A percentile compares a stretch with the other conserved stretches of the same genome.
Evolutionary conservation across 1,140 invertebrate species (phyloP).

Genomic region (Zaprionus taronus): DNA sequence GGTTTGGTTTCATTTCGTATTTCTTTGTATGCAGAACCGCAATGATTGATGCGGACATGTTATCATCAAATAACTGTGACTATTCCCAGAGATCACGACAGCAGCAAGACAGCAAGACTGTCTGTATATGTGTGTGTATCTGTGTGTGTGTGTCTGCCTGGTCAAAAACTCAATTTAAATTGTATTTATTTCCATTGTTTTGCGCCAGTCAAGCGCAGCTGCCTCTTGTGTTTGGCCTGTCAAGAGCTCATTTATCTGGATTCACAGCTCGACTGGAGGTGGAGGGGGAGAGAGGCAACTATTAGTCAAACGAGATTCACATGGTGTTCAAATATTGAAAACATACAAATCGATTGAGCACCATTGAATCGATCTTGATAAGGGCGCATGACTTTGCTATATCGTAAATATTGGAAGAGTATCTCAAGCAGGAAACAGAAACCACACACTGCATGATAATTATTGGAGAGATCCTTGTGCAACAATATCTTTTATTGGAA

Average conservation of each 20-base stretch:
- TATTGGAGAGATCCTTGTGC: background rate
- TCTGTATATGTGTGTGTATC: slow-evolving; percentile 1
- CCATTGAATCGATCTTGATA: background rate
- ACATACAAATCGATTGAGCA: background rate
- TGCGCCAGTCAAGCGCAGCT: slow-evolving; percentile 52
- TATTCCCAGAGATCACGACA: slow-evolving; percentile 25
- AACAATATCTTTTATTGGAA: background rate
- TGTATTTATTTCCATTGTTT: slow-evolving; percentile 66
- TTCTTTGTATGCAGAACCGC: slow-evolving; percentile 67
- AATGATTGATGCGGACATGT: slow-evolving; percentile 79
- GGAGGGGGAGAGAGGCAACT: slow-evolving; percentile 15
- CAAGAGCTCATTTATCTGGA: slow-evolving; percentile 52
- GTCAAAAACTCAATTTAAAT: slow-evolving; percentile 81
- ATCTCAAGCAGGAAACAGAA: background rate
- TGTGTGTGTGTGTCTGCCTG: slow-evolving; percentile 23
- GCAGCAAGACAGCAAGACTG: slow-evolving; percentile 4
- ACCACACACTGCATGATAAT: background rate
- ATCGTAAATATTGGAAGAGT: background rate
- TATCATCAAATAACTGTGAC: slow-evolving; percentile 74
- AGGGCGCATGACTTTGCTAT: background rate
- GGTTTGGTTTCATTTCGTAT: slow-evolving; percentile 61
- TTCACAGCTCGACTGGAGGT: slow-evolving; percentile 19
- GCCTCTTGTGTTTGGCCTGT: slow-evolving; percentile 56
- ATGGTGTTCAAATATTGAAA: slow-evolving; percentile 5
- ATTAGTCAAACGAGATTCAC: slow-evolving; percentile 40